Evolutionary conservation across 2,797 vertebrate species (phyloP), one percentile per base, ranked within the genome.

Genomic region (Tarsius wallacei): DNA sequence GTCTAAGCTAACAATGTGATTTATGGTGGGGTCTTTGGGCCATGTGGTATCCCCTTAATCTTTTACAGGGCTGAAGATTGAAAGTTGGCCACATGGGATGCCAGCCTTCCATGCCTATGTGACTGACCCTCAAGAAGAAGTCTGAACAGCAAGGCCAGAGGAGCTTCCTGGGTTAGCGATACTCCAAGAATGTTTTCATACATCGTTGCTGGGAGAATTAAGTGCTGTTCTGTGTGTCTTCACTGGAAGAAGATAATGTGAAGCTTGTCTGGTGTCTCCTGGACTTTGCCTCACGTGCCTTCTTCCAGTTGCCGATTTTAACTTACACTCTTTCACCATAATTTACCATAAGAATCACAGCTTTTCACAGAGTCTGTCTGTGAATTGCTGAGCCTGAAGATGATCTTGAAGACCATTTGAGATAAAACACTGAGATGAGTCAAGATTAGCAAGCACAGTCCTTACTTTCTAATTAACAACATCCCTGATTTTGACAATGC

Each of bases 391-490:
- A 97, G 61, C 13, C 42, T 21, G 42, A 88, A 55, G 4, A 21
- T 88, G 36, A 42, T 73, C 49, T 94, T 55, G 28, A 42, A 57
- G 64, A 42, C 14, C 49, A 87, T 36, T 7, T 16, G 31, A 63
- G 8, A 78, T 64, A 63, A 93, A 92, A 73, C 9, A 77, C 28
- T 55, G 22, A 90, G 49, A 64, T 71, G 33, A 85, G 95, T 55
- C 16, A 85, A 86, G 31, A 87, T 31, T 15, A 61, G 7, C 26
- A 74, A 83, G 11, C n/a, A 81, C 14, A 55, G 31, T 61, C 42
- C 42, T 81, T 88, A 95, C 4, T 86, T n/a, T 91, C 49, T 64
- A 70, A 64, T 47, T 42, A 57, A 77, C 42, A 49, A 26, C 22
- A 71, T 64, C 12, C 7, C 83, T 53, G 59, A 87, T 59, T 84